Conservation (phyloP, 1,140 invertebrate species). For the Drosophila dunni region DNA sequence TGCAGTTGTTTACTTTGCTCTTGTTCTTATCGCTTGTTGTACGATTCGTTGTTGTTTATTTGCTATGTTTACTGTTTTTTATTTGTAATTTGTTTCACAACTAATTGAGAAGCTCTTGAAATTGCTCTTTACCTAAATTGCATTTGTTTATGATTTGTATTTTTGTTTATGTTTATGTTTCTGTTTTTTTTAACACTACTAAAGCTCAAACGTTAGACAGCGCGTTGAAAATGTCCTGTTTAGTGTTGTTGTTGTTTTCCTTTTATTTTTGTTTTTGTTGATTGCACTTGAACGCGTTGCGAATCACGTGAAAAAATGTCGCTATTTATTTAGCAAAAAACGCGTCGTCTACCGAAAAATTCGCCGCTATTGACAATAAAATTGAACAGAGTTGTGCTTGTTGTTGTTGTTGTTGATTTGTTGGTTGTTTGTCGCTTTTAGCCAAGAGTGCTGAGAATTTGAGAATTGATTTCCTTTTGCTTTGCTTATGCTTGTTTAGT, state of each 20-base stretch:
- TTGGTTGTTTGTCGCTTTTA: slow-evolving; percentile 26
- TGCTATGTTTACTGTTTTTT: slow-evolving; percentile 21
- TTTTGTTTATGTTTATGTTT: slow-evolving; percentile 38
- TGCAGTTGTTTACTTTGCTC: slow-evolving; percentile 21
- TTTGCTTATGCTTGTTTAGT: slow-evolving; percentile 44
- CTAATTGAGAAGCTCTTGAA: slow-evolving; percentile 76
- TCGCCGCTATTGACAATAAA: slow-evolving; percentile 56
- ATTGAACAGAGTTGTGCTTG: slow-evolving; percentile 34
- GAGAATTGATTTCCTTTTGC: slow-evolving; percentile 52
- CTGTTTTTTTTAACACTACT: slow-evolving; percentile 63
- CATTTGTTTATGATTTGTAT: slow-evolving; percentile 41
- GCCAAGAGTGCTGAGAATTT: slow-evolving; percentile 34
- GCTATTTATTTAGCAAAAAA: slow-evolving; percentile 36
- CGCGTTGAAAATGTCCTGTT: slow-evolving; percentile 57
- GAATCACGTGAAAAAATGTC: slow-evolving; percentile 59
- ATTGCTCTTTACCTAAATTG: slow-evolving; percentile 46
- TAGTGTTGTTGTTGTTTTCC: slow-evolving; percentile 32
- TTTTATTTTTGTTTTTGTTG: slow-evolving; percentile 45
- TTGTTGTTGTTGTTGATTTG: slow-evolving; percentile 30
- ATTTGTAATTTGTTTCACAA: slow-evolving; percentile 59
- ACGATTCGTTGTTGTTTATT: slow-evolving; percentile 11
- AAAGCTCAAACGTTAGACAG: slow-evolving; percentile 74
- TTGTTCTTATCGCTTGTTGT: slow-evolving; percentile 7
- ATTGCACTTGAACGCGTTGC: slow-evolving; percentile 80
- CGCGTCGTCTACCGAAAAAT: slow-evolving; percentile 46